Percentiles rank a stretch among this genome's conserved stretches.
phyloP scores from a whole-genome alignment of 2,797 vertebrate genomes.

The Zalophus californianus region DNA sequence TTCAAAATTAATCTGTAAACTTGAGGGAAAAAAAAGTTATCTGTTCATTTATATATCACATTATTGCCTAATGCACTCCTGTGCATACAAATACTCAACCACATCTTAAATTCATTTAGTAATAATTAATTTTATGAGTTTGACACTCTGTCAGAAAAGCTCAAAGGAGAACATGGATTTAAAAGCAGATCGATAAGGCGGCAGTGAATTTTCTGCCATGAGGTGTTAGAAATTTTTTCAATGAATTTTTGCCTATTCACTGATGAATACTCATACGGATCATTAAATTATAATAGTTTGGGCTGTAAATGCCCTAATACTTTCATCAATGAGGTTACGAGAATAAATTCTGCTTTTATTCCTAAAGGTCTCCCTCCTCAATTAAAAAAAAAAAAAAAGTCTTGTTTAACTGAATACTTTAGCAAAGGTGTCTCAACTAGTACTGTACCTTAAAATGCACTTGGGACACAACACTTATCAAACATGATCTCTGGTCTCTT shows the following conservation, averaged over 20 bases:
- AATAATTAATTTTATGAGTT: neutral
- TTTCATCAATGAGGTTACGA: constrained; percentile 27
- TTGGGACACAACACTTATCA: neutral
- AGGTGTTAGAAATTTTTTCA: constrained; percentile 29
- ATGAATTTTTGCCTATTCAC: constrained; percentile 7
- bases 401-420: neutral
- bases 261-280: neutral
- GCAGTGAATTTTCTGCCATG: constrained; percentile 29
- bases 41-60: neutral
- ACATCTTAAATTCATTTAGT: constrained; percentile 17
- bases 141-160: constrained; percentile 41
- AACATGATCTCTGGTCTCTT: neutral
- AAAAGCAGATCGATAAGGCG: constrained; percentile 20
- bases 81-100: neutral
- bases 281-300: constrained; percentile 1
- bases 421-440: neutral
- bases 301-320: neutral
- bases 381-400: neutral
- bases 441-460: neutral
- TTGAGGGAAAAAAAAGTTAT: neutral
- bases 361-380: neutral
- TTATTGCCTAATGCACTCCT: neutral
- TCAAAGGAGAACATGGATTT: constrained; percentile 22
- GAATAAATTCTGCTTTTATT: constrained; percentile 44
- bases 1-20: constrained; percentile 41